phyloP scores from a whole-genome alignment of 2,888 invertebrate species.

The Ganaspis brasiliensis region DNA sequence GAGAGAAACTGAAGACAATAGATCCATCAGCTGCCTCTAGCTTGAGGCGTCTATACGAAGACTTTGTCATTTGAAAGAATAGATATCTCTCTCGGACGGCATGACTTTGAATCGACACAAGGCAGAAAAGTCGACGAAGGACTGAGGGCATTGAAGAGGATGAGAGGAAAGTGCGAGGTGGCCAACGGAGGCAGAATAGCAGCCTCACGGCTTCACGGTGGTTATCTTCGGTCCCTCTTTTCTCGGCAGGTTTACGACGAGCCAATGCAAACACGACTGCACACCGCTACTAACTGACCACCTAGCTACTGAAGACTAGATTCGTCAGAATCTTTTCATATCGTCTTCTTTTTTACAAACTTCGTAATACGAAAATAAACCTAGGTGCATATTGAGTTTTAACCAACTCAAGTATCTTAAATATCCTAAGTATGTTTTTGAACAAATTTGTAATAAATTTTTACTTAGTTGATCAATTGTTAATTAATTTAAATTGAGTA shows the following conservation, averaged over 20 bases:
- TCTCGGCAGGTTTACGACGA: constrained; percentile 75
- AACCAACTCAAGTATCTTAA: too few species aligned
- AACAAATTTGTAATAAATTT: too few species aligned
- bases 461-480: too few species aligned
- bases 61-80: constrained; percentile 34
- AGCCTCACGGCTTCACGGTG: constrained; percentile 57
- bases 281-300: constrained; percentile 76
- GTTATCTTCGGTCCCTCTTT: constrained; percentile 64
- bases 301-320: constrained; percentile 73
- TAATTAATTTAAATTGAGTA: too few species aligned
- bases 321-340: background rate
- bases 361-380: background rate
- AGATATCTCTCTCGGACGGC: constrained; percentile 17
- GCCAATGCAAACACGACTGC: constrained; percentile 75
- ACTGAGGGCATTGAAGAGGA: constrained; percentile 44
- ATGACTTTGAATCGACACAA: constrained; percentile 53
- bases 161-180: constrained; percentile 48
- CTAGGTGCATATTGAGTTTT: too few species aligned
- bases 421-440: too few species aligned
- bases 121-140: constrained; percentile 31
- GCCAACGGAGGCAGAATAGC: constrained; percentile 51
- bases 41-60: constrained; percentile 16
- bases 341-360: background rate
- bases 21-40: constrained; percentile 30
- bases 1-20: constrained; percentile 32